Evolutionary conservation across 2,113 vertebrate genomes (phyloP), one percentile per base, ranked within the genome.

Genomic region (Myiopsitta monachus): DNA sequence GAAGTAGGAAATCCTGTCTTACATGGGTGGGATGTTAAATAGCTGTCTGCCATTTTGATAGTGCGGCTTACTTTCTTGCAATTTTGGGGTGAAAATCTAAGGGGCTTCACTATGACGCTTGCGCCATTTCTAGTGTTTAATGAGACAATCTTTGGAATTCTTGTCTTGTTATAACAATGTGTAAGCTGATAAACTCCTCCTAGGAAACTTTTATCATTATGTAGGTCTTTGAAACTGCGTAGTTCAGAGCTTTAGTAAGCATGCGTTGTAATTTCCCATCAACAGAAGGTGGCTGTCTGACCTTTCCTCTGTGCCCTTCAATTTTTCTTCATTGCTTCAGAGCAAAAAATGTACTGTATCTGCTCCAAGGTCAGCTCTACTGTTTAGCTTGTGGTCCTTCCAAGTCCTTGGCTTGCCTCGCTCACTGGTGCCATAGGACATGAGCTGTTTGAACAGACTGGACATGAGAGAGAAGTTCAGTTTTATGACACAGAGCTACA

Each of bases 1-100:
- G 97, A 98, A 97, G 98, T 98, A 98, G 96, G 98, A 96, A 74
- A 76, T 69, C 31, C n/a, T 95, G 18, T 46, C 73, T 92, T 73
- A 31, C 26, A 10, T 47, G 80, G 23, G 38, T 47, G 41, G 55
- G 90, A 87, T 90, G 55, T 66, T 90, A 74, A 94, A 31, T 11
- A 74, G 33, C 30, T 88, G 4, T 6, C 51, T 72, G 75, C 1
- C 3, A 23, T 33, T 59, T 55, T 63, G 27, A 18, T 23, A 5
- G 52, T 14, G 23, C 27, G 55, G 7, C 16, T 82, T 46, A 54
- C 44, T 63, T 46, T 43, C 64, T 63, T 23, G 52, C 14, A 46
- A 0, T 47, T 80, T 61, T 4, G 10, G 24, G 31, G 51, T 59
- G 77, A 92, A 70, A 83, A 91, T 70, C 77, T 39, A 47, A 68